A percentile compares a stretch with the other conserved stretches of the same genome.
phyloP scores from a whole-genome alignment of 2,113 vertebrate species.

The Daphoenositta chrysoptera region DNA sequence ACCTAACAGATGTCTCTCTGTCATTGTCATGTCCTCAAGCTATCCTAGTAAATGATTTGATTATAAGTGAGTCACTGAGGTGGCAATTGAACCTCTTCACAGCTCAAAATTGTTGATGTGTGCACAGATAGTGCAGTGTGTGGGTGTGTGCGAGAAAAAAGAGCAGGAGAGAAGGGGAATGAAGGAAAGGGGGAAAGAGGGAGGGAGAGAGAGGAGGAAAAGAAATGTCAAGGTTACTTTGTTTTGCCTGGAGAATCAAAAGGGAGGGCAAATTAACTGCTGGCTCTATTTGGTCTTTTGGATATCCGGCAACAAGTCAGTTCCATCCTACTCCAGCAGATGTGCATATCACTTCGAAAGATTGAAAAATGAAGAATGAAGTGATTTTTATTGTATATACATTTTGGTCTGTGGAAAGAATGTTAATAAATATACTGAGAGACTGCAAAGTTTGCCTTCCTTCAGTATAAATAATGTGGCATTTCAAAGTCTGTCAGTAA shows the following conservation, averaged over 20 bases:
- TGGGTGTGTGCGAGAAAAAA: background rate
- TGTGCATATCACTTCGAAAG: conserved; percentile 69
- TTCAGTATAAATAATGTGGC: conserved; percentile 74
- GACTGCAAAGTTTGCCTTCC: conserved; percentile 70
- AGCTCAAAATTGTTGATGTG: conserved; percentile 78
- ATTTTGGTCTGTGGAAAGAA: conserved; percentile 69
- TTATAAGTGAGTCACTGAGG: conserved; percentile 77
- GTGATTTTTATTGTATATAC: conserved; percentile 72
- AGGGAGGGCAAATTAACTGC: conserved; percentile 55
- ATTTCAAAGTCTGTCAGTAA: conserved; percentile 78
- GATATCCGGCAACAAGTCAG: conserved; percentile 30
- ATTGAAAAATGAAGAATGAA: conserved; percentile 74
- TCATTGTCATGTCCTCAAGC: conserved; percentile 79
- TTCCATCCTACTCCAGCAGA: conserved; percentile 40
- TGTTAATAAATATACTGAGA: conserved; percentile 73
- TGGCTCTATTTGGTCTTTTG: conserved; percentile 51
- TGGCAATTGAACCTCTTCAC: conserved; percentile 79
- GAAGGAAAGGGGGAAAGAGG: background rate
- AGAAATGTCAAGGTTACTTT: conserved; percentile 74
- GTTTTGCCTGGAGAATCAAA: conserved; percentile 60
- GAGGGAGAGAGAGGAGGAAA: background rate
- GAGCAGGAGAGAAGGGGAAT: conserved; percentile 2
- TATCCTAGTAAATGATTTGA: conserved; percentile 76
- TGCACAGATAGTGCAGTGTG: conserved; percentile 49
- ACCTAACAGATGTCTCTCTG: conserved; percentile 80